Conservation (phyloP, 2,113 vertebrate genomes). For the Myiopsitta monachus region DNA sequence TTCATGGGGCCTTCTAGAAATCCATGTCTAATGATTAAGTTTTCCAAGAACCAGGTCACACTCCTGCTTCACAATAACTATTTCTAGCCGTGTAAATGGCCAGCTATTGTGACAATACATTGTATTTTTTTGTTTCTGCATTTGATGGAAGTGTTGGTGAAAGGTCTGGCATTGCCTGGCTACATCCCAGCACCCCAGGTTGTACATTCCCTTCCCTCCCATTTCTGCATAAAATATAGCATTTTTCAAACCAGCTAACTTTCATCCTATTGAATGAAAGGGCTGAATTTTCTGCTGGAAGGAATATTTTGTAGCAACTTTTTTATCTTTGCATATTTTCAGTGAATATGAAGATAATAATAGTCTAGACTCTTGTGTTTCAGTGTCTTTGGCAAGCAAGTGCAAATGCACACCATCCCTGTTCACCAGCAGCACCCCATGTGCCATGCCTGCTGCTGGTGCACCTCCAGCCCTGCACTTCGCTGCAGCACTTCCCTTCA, state of each 20-base stretch:
- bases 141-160: not conserved
- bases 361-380: not conserved
- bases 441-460: not conserved
- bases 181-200: not conserved
- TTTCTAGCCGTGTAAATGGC: not conserved
- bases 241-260: not conserved
- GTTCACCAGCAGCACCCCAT: not conserved
- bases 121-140: not conserved
- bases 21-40: accelerated
- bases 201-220: not conserved
- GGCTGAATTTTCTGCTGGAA: not conserved
- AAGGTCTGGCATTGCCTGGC: not conserved
- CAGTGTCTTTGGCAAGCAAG: too few relatives aligned
- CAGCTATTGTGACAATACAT: not conserved
- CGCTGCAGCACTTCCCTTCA: not conserved
- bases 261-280: not conserved
- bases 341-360: not conserved
- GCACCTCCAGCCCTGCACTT: not conserved
- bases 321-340: not conserved
- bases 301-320: not conserved
- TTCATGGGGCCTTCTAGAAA: not conserved
- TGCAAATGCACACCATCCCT: accelerated
- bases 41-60: not conserved
- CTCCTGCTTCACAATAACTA: not conserved
- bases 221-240: accelerated